A percentile compares a stretch with the other conserved stretches of the same genome.
Evolutionary conservation across 1,140 invertebrate species (phyloP).

Genomic region (Chironomus tepperi): DNA sequence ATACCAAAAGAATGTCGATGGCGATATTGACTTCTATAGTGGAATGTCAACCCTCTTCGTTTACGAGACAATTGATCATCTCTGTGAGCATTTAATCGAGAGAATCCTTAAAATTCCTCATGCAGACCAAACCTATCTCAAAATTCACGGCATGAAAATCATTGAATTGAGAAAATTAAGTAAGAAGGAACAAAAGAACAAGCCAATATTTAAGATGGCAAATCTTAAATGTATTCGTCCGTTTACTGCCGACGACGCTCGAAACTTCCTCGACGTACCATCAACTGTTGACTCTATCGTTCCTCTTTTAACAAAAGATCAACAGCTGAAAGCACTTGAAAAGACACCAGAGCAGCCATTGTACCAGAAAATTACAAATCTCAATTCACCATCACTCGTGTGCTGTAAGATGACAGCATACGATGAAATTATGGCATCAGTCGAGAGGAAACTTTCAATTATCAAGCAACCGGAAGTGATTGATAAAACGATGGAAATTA

Average conservation of each 20-base stretch:
- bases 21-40: background rate
- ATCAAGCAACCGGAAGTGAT: background rate
- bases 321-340: background rate
- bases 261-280: background rate
- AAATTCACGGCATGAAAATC: background rate
- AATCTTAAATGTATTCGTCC: background rate
- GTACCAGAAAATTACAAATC: constrained; percentile 3
- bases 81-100: background rate
- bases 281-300: background rate
- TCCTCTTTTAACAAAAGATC: background rate
- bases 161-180: background rate
- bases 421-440: background rate
- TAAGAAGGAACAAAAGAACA: background rate
- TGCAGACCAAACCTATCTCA: background rate
- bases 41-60: background rate
- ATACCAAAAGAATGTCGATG: background rate
- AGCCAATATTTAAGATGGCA: background rate
- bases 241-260: background rate
- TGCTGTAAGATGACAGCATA: background rate
- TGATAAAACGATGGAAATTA: constrained; percentile 14
- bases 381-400: background rate
- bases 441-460: background rate
- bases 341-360: background rate
- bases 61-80: background rate
- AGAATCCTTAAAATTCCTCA: background rate